Conservation (phyloP, 2,888 invertebrate genomes). For the Drosophila paranaensis region DNA sequence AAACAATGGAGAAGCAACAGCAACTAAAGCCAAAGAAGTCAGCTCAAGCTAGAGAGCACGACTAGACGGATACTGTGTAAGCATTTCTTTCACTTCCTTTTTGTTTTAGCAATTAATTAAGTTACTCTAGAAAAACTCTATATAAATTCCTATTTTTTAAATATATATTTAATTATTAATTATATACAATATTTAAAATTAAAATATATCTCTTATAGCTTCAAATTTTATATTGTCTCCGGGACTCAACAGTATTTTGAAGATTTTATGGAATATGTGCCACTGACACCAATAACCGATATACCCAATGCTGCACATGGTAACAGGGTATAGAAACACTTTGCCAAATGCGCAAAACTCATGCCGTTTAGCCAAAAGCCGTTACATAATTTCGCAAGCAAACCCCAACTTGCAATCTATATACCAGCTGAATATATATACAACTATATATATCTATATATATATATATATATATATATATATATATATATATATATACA, state of each 20-base stretch:
- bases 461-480: constrained; percentile 11
- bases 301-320: background rate
- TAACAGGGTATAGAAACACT: constrained; percentile 34
- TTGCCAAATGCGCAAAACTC: constrained; percentile 61
- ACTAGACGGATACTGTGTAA: background rate
- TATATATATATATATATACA: constrained; percentile 3
- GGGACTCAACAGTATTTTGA: too few species aligned
- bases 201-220: background rate
- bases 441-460: constrained; percentile 7
- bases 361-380: constrained; percentile 71
- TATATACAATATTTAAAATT: background rate
- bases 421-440: constrained; percentile 8
- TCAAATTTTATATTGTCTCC: background rate
- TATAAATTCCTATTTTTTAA: background rate
- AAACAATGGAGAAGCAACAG: constrained; percentile 23
- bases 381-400: constrained; percentile 64
- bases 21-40: too few species aligned
- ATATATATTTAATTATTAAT: background rate
- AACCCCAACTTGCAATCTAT: constrained; percentile 23
- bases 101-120: too few species aligned
- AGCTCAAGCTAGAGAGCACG: constrained; percentile 15
- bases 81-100: background rate
- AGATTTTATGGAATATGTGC: too few species aligned
- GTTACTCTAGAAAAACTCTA: too few species aligned
- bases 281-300: background rate